Evolutionary conservation across 2,113 vertebrate species (phyloP).

Genomic region (Ophiodon elongatus): DNA sequence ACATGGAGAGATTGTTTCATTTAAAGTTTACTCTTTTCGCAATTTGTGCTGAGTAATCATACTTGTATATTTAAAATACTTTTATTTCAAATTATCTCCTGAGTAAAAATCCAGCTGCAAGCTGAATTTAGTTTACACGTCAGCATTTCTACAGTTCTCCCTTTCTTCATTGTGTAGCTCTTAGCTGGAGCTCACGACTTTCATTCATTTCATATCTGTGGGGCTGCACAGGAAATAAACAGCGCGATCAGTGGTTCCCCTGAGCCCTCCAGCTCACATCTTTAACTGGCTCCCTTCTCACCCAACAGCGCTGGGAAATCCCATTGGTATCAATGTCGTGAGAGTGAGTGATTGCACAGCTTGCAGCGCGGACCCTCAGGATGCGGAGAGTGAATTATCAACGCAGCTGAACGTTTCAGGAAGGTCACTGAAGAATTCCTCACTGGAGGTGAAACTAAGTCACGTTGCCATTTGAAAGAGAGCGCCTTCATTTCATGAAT

Average conservation of each 20-base stretch:
- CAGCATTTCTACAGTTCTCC: not conserved
- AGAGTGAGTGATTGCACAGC: conserved; percentile 59
- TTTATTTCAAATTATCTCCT: not conserved
- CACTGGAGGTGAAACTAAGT: conserved; percentile 36
- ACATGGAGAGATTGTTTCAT: not conserved
- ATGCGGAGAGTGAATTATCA: conserved; percentile 51
- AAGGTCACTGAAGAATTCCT: conserved; percentile 61
- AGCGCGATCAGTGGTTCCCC: conserved; percentile 37
- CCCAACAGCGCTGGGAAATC: conserved; percentile 47
- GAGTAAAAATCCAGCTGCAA: conserved; percentile 13
- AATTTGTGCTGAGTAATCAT: not conserved
- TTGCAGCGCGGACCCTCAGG: not conserved
- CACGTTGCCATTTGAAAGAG: conserved; percentile 35
- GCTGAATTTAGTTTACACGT: not conserved
- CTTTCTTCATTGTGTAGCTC: conserved; percentile 23
- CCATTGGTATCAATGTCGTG: conserved; percentile 50
- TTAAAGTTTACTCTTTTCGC: not conserved
- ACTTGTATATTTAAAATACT: not conserved
- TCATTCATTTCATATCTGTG: conserved; percentile 50
- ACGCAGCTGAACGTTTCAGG: conserved; percentile 36
- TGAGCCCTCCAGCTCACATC: conserved; percentile 23
- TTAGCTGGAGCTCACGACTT: conserved; percentile 11
- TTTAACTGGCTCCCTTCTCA: conserved; percentile 57
- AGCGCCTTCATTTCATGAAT: conserved; percentile 44
- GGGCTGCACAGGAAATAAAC: conserved; percentile 46